Conservation (phyloP, 2,797 vertebrate species). For the Ispidina lecontei region DNA sequence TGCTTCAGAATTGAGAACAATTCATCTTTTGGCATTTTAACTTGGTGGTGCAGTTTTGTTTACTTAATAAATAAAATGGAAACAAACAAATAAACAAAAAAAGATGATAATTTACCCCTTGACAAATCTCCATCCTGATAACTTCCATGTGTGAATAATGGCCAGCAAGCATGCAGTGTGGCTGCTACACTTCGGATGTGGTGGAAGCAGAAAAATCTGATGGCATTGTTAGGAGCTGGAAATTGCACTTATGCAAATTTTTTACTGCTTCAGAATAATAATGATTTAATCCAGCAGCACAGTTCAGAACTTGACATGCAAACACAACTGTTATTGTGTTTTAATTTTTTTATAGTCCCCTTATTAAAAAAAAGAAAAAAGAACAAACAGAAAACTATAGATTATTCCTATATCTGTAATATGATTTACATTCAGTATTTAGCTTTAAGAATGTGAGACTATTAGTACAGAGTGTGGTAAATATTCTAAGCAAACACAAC, state of each 20-base stretch:
- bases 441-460: constrained; percentile 29
- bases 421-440: constrained; percentile 13
- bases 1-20: constrained; percentile 1
- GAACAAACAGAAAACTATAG: not conserved
- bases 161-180: not conserved
- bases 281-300: constrained; percentile 45
- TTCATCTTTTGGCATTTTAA: not conserved
- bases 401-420: not conserved
- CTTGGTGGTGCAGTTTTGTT: not conserved
- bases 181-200: not conserved
- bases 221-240: constrained; percentile 37
- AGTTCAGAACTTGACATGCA: constrained; percentile 36
- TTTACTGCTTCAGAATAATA: constrained; percentile 64
- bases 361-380: not conserved
- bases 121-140: not conserved
- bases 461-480: constrained; percentile 50
- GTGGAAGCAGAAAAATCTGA: constrained; percentile 25
- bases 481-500: constrained; percentile 77
- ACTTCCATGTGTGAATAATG: not conserved
- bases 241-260: constrained; percentile 71
- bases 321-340: constrained; percentile 3
- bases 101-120: not conserved
- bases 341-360: not conserved
- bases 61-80: constrained; percentile 17
- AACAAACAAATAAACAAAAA: not conserved